Evolutionary conservation across 2,113 vertebrate genomes (phyloP).

Genomic region (Muscicapa adusta): DNA sequence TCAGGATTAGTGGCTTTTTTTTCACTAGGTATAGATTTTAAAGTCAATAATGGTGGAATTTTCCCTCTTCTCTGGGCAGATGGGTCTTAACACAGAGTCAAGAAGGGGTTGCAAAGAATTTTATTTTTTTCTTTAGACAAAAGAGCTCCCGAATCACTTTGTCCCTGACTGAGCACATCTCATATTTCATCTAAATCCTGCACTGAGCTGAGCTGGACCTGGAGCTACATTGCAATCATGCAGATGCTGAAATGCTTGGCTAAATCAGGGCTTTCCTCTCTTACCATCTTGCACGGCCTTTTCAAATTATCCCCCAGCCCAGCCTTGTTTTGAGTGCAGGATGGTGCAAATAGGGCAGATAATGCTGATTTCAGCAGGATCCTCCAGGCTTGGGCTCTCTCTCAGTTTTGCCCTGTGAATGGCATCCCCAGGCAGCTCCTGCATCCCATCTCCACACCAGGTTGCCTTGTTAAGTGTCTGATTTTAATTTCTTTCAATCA

Average conservation of each 20-base stretch:
- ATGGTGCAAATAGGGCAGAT: not conserved
- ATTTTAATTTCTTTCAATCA: slow-evolving; percentile 54
- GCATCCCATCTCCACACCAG: not conserved
- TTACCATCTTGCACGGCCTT: not conserved
- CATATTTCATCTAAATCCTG: not conserved
- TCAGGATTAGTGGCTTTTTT: not conserved
- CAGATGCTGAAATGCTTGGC: not conserved
- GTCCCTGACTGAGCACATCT: not conserved
- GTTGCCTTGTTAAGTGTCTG: slow-evolving; percentile 44
- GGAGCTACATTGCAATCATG: not conserved
- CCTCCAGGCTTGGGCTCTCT: not conserved
- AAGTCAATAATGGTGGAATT: not conserved
- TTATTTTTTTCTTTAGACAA: not conserved
- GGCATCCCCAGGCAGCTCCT: not conserved
- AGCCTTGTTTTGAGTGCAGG: not conserved
- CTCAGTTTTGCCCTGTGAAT: not conserved
- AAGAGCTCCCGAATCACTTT: not conserved
- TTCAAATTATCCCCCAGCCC: not conserved
- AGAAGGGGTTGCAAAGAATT: not conserved
- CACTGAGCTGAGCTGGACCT: not conserved
- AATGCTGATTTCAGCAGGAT: not conserved
- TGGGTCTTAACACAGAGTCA: not conserved
- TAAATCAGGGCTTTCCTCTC: not conserved
- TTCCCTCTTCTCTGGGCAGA: not conserved
- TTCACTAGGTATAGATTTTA: not conserved